These are phyloP conservation scores for Dryoscopus gambensis DNA, from an alignment of 2,113 vertebrate species.

Conservation along the genomic window DNA sequence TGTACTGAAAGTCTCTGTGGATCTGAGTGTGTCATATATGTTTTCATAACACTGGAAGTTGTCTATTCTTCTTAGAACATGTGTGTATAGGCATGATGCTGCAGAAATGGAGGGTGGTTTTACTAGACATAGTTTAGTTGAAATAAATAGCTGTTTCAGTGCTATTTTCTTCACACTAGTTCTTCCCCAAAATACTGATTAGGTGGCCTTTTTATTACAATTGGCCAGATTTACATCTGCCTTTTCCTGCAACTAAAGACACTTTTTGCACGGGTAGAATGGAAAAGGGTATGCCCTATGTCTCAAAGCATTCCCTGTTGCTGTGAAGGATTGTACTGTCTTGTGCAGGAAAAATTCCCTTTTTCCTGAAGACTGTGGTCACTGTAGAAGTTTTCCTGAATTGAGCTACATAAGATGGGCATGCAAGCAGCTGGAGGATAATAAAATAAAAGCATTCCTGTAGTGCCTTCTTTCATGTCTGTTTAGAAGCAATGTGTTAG, in stretches of 20 bases:
- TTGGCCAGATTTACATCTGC: background rate
- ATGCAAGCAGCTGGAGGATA: background rate
- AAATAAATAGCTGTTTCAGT: background rate
- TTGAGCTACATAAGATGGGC: background rate
- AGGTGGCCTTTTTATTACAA: background rate
- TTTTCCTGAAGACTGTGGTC: background rate
- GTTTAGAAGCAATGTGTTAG: background rate
- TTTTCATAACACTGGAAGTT: background rate
- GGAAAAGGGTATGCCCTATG: background rate
- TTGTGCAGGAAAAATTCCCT: background rate
- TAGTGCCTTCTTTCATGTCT: background rate
- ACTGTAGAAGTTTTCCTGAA: background rate
- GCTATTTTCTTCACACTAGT: background rate
- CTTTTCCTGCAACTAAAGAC: background rate
- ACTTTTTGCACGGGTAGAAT: background rate
- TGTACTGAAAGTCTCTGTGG: background rate
- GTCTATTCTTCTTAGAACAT: background rate
- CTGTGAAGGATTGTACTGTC: background rate
- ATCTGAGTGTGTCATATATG: background rate
- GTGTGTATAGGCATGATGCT: background rate
- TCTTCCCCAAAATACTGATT: background rate
- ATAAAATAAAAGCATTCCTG: background rate
- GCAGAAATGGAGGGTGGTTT: background rate
- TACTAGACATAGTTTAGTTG: background rate
- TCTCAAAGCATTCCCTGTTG: background rate